phyloP scores from a whole-genome alignment of 1,140 invertebrate species.

The Drosophila pectinifera region DNA sequence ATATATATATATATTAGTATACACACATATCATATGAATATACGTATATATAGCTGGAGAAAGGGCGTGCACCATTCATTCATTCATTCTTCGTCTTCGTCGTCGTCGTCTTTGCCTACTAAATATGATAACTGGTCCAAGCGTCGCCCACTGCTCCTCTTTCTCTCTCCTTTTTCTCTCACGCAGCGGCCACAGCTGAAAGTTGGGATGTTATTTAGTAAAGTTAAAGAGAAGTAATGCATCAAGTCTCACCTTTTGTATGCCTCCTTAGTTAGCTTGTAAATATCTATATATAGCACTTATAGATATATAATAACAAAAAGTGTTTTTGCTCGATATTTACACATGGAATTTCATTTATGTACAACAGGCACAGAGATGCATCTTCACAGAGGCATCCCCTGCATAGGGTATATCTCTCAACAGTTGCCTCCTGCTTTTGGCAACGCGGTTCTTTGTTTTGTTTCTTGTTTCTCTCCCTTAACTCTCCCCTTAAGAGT shows the following conservation, averaged over 20 bases:
- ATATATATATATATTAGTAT: constrained; percentile 27
- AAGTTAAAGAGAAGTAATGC: too few species aligned
- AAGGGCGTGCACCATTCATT: constrained; percentile 78
- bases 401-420: constrained; percentile 45
- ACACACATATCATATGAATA: constrained; percentile 40
- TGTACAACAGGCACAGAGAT: constrained; percentile 64
- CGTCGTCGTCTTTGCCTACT: constrained; percentile 69
- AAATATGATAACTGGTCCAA: constrained; percentile 81
- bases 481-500: constrained; percentile 53
- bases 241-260: constrained; percentile 56
- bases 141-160: constrained; percentile 32
- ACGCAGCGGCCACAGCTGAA: constrained; percentile 46
- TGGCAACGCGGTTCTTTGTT: constrained; percentile 37
- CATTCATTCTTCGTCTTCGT: not conserved
- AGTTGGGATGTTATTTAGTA: not conserved
- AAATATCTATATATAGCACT: constrained; percentile 77
- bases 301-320: constrained; percentile 73
- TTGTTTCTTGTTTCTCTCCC: not conserved
- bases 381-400: constrained; percentile 29
- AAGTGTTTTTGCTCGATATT: constrained; percentile 62
- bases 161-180: not conserved
- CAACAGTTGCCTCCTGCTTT: constrained; percentile 49
- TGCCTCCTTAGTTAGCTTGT: constrained; percentile 75
- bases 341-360: constrained; percentile 76
- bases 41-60: constrained; percentile 54